These are phyloP conservation scores for Chlorospingus semifuscus DNA, from an alignment of 2,797 vertebrate species.

Conservation along the genomic window DNA sequence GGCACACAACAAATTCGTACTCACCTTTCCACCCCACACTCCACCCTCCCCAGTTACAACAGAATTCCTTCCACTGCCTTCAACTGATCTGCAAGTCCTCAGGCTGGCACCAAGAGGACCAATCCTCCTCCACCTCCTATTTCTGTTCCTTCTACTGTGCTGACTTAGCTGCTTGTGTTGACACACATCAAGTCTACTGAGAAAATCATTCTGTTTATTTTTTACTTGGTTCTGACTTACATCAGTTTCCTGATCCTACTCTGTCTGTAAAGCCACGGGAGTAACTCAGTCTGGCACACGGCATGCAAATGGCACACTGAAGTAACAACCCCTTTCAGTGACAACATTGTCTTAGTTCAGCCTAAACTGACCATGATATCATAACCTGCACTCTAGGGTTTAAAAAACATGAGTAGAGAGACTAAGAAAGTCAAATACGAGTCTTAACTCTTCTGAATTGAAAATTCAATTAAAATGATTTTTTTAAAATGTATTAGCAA, in stretches of 20 bases:
- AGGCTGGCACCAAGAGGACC: neutral
- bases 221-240: neutral
- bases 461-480: neutral
- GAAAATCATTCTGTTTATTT: neutral
- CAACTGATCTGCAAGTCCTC: neutral
- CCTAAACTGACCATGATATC: neutral
- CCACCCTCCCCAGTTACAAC: neutral
- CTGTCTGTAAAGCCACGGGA: neutral
- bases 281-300: neutral
- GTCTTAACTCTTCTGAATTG: neutral
- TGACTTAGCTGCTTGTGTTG: neutral
- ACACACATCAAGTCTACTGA: neutral
- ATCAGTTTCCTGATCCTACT: constrained; percentile 29
- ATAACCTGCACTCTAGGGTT: neutral
- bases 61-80: neutral
- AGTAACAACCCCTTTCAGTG: neutral
- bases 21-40: neutral
- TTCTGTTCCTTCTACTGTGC: neutral
- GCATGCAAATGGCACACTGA: constrained; percentile 10
- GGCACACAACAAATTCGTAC: neutral
- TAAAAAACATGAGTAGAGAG: neutral
- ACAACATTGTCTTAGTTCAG: neutral
- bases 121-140: neutral
- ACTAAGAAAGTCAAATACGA: neutral
- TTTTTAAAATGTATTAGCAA: neutral